Conservation (phyloP, 2,797 vertebrate species). For the Xenops minutus region DNA sequence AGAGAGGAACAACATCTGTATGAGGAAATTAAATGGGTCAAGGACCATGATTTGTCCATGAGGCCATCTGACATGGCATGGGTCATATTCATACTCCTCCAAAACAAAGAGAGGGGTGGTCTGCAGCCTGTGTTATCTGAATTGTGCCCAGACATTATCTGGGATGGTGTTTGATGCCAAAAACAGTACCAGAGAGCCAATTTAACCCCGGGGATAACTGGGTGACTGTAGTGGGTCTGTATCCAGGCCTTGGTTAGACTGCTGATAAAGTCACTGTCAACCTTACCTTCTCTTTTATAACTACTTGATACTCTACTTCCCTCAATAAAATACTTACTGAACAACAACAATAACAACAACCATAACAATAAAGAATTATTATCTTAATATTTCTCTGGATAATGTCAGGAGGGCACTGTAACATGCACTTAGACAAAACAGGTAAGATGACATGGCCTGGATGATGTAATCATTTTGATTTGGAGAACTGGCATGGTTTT, state of each 20-base stretch:
- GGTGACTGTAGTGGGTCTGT: not conserved
- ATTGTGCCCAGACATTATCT: not conserved
- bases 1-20: not conserved
- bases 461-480: not conserved
- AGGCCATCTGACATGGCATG: not conserved
- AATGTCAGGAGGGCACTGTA: not conserved
- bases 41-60: not conserved
- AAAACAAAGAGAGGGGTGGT: not conserved
- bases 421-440: not conserved
- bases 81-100: not conserved
- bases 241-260: not conserved
- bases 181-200: not conserved
- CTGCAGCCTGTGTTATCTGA: not conserved
- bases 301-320: not conserved
- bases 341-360: not conserved
- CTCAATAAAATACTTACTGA: not conserved
- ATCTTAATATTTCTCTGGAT: not conserved
- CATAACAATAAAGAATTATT: not conserved
- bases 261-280: not conserved
- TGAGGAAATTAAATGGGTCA: not conserved
- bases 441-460: not conserved
- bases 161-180: not conserved
- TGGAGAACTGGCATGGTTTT: not conserved
- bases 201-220: not conserved
- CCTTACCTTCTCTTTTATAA: not conserved